Base-by-base conservation (phyloP, 2,888 invertebrate genomes). In the Lagria hirta region DNA sequence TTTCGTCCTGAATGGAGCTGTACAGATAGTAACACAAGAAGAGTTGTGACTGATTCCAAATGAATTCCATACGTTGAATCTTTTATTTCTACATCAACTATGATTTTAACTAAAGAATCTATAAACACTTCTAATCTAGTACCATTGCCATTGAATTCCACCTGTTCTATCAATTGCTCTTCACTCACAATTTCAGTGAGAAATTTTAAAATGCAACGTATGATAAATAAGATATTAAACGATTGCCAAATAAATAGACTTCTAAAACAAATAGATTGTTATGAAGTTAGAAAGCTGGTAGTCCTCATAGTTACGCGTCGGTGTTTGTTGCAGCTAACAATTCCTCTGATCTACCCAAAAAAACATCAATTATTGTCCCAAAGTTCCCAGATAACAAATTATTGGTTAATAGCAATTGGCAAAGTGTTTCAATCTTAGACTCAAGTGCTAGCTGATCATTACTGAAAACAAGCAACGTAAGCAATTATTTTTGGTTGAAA, bases 371-470 rank as follows among this genome's bases (percentile, higher is more conserved):
- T 10, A 99, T 72, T 0, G 93, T 82, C 2, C 89, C 86, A 40
- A 97, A 81, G 75, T 99, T 99, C 2, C 93, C 93, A 0, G 95
- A 91, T 52, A 81, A 79, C 5, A 83, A 76, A 71, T 97, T 96
- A 69, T 96, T 94, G 53, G 82, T 81, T 4, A 95, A 70, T 68
- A 90, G 76, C 61, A 82, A 78, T 73, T 88, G 83, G 62, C 89
- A 80, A 52, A 86, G 68, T 0, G 82, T 73, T 57, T 89, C 86
- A 2, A 91, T 78, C 33, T 84, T 80, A 3, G 90, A 85, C 65
- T 96, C 94, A 43, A 97, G 75, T 48, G 83, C 77, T 16, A 88
- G 71, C 62, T 88, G 87, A 54, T 92, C 90, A 60, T 87, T 80
- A 36, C 91, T 92, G 69, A 17, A 75, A 26, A 47, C 6, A 3